phyloP scores from a whole-genome alignment of 2,888 invertebrate genomes.

The Dynastes tityus region DNA sequence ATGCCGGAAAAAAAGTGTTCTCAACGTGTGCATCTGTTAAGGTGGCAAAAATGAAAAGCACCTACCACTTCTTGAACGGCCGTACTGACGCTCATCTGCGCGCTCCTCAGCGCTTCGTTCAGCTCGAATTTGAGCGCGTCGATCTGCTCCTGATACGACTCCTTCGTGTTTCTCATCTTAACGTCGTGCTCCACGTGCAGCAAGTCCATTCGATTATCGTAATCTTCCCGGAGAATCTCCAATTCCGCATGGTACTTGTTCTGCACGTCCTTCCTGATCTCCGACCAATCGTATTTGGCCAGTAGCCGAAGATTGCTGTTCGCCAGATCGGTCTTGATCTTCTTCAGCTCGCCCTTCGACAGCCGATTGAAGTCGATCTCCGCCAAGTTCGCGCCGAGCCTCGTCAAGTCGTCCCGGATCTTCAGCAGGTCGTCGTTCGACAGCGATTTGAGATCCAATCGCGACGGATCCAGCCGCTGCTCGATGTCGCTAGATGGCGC shows the following conservation, averaged over 20 bases:
- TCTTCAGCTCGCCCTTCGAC: conserved; percentile 60
- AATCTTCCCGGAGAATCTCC: conserved; percentile 64
- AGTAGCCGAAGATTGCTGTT: conserved; percentile 57
- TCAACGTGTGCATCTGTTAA: too few relatives aligned
- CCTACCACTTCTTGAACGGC: conserved; percentile 73
- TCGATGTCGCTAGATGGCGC: conserved; percentile 1
- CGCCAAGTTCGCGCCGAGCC: conserved; percentile 57
- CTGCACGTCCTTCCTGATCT: conserved; percentile 63
- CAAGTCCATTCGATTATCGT: conserved; percentile 68
- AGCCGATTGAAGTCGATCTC: conserved; percentile 62
- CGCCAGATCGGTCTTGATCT: conserved; percentile 60
- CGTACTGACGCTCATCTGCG: conserved; percentile 70
- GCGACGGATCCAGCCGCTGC: conserved; percentile 47
- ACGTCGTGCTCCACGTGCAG: conserved; percentile 71
- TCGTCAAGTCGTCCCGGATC: conserved; percentile 62
- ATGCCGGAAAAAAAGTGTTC: too few relatives aligned
- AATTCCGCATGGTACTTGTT: conserved; percentile 70
- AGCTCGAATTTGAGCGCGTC: conserved; percentile 73
- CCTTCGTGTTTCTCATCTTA: conserved; percentile 70
- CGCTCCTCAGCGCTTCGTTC: conserved; percentile 65
- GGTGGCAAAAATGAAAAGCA: conserved; percentile 34
- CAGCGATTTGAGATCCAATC: conserved; percentile 54
- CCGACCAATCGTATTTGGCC: conserved; percentile 58
- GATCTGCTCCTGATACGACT: conserved; percentile 72
- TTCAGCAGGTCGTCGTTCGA: conserved; percentile 63